Conservation (phyloP, 2,113 vertebrate species). For the Campylorhamphus procurvoides region DNA sequence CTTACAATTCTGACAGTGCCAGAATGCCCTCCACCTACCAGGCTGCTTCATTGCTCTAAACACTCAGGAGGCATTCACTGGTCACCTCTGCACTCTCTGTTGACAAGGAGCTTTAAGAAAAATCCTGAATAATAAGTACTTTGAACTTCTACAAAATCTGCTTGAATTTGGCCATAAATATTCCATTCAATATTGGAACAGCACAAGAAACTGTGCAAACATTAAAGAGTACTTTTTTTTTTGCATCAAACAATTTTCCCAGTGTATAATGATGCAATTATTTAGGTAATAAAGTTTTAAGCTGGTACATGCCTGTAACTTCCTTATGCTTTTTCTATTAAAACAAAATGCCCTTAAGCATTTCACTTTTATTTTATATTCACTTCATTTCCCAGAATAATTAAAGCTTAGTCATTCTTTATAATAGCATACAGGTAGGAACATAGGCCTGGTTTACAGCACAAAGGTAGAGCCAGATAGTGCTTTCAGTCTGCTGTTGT, state of each 20-base stretch:
- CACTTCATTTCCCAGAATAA: conserved; percentile 48
- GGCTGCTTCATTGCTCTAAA: background rate
- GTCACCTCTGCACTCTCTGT: background rate
- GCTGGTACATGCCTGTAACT: background rate
- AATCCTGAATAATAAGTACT: background rate
- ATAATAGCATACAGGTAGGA: conserved; percentile 6
- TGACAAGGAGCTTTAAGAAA: background rate
- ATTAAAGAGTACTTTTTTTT: background rate
- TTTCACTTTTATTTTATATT: conserved; percentile 9
- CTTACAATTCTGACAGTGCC: background rate
- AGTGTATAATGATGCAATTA: conserved; percentile 32
- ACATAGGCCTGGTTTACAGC: background rate
- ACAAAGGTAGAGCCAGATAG: background rate
- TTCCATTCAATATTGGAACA: background rate
- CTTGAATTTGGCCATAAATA: background rate
- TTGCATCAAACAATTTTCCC: background rate
- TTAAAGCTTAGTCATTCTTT: conserved; percentile 44
- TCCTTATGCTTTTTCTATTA: conserved; percentile 42
- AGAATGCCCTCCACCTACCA: background rate
- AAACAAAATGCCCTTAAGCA: conserved; percentile 17
- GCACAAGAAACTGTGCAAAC: background rate
- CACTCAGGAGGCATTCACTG: accelerated
- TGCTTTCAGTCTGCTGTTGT: background rate
- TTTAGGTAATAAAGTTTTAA: conserved; percentile 51
- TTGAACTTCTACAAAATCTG: background rate